Evolutionary conservation across 2,113 vertebrate genomes (phyloP).

Genomic region (Dipodomys merriami): DNA sequence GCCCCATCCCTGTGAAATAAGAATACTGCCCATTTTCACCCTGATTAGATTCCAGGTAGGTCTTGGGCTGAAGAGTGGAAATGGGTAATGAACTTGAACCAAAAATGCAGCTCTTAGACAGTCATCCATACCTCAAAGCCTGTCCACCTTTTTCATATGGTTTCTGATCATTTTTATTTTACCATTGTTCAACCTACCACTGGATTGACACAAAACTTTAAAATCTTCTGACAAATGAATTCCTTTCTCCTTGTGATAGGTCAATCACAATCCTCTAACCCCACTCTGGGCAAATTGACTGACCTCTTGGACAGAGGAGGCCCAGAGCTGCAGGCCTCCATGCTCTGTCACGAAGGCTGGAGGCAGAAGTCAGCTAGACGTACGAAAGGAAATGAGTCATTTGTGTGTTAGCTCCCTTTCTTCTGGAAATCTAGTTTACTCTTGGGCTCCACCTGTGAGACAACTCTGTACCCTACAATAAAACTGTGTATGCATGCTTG

Average conservation of each 20-base stretch:
- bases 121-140: neutral
- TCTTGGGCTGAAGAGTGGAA: neutral
- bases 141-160: neutral
- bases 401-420: neutral
- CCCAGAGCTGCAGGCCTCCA: neutral
- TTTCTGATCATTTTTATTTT: neutral
- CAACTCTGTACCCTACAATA: neutral
- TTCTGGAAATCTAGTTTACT: neutral
- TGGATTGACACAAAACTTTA: neutral
- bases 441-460: neutral
- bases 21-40: neutral
- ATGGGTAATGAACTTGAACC: neutral
- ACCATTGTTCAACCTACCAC: neutral
- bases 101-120: neutral
- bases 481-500: neutral
- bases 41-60: neutral
- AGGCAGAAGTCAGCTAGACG: neutral
- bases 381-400: neutral
- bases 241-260: neutral
- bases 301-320: neutral
- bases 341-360: rapidly evolving
- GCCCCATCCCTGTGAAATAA: neutral
- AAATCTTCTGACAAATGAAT: neutral
- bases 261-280: too few species aligned
- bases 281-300: neutral